Evolutionary conservation across 2,797 vertebrate species (phyloP).

Genomic region (Microchirus variegatus): DNA sequence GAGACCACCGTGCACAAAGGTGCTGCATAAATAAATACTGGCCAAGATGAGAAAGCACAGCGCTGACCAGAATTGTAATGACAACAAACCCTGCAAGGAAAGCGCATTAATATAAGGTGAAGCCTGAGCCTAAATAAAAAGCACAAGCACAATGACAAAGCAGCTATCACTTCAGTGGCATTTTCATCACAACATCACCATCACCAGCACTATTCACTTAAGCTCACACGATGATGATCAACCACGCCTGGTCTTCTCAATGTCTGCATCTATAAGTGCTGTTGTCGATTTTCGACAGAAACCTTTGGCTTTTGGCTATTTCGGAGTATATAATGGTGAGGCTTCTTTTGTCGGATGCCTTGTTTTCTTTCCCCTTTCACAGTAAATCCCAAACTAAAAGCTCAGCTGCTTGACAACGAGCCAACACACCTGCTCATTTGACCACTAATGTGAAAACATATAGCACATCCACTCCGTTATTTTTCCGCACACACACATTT

Average conservation of each 20-base stretch:
- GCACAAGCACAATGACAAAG: constrained; percentile 6
- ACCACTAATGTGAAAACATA: constrained; percentile 17
- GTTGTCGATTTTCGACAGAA: neutral
- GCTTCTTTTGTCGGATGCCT: neutral
- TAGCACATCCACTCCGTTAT: neutral
- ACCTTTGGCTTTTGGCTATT: neutral
- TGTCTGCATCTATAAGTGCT: neutral
- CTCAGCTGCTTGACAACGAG: constrained; percentile 4
- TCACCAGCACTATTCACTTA: neutral
- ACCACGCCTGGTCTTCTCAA: neutral
- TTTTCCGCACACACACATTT: neutral
- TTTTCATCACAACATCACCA: neutral
- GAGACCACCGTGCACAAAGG: constrained; percentile 11
- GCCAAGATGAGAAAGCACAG: constrained; percentile 10
- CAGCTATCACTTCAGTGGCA: neutral
- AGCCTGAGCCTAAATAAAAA: constrained; percentile 20
- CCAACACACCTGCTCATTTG: constrained; percentile 9
- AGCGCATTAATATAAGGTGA: constrained; percentile 2
- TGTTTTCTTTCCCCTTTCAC: neutral
- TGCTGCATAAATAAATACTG: neutral
- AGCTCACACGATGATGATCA: neutral
- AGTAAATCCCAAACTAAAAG: neutral
- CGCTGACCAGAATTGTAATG: constrained; percentile 33
- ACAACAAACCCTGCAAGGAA: neutral
- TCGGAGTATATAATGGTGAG: no score